phyloP scores from a whole-genome alignment of 2,888 invertebrate species.

The Calameuta pallipes region DNA sequence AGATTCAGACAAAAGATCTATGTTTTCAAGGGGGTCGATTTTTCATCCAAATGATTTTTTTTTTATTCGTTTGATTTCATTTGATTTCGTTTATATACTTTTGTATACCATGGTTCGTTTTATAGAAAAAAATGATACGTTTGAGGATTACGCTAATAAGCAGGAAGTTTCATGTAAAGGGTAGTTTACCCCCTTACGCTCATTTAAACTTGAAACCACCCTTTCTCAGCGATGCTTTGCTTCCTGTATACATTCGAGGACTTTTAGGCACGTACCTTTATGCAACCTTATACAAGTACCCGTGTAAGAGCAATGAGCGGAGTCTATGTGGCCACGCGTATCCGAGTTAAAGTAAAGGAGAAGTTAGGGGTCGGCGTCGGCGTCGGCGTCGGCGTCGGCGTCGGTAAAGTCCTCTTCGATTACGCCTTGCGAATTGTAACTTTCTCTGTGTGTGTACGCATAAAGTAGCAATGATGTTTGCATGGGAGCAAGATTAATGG shows the following conservation, averaged over 20 bases:
- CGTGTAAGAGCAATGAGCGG: not conserved
- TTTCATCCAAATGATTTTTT: too few relatives aligned
- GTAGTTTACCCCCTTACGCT: not conserved
- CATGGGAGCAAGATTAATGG: slow-evolving; percentile 30
- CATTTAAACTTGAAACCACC: not conserved
- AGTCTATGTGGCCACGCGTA: not conserved
- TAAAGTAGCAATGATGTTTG: slow-evolving; percentile 15
- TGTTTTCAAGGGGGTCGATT: too few relatives aligned
- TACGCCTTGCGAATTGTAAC: not conserved
- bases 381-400: not conserved
- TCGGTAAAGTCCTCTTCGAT: not conserved
- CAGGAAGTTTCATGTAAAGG: not conserved
- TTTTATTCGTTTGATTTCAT: too few relatives aligned
- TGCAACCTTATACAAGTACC: not conserved
- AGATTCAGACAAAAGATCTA: too few relatives aligned
- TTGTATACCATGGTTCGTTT: not conserved
- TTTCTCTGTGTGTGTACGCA: not conserved
- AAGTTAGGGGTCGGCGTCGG: not conserved
- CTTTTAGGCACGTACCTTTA: not conserved
- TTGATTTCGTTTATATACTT: not conserved
- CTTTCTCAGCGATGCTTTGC: not conserved
- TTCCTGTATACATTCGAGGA: not conserved
- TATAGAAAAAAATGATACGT: not conserved
- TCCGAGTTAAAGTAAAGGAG: not conserved
- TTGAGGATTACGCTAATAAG: not conserved